phyloP scores from a whole-genome alignment of 2,888 invertebrate species.

The Stenchaetothrips biformis region DNA sequence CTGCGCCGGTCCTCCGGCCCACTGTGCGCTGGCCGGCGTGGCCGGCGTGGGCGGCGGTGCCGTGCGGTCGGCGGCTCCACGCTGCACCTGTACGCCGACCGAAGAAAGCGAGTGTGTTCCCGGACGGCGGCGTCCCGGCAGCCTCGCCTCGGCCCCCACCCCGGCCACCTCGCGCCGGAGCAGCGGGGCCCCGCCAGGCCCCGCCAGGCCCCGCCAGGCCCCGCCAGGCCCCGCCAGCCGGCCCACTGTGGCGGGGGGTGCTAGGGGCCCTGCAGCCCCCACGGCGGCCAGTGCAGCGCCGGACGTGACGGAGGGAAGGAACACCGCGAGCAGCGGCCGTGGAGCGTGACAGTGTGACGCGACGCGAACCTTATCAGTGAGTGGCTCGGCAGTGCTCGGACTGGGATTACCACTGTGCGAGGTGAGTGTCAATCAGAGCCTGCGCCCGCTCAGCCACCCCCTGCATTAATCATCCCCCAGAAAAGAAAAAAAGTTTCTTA shows the following conservation, averaged over 20 bases:
- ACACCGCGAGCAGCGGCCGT: neutral
- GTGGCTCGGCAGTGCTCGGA: neutral
- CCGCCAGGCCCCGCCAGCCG: neutral
- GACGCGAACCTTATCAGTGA: neutral
- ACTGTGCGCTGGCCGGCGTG: no score
- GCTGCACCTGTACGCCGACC: neutral
- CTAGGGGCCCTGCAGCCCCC: no score
- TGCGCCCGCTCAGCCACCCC: neutral
- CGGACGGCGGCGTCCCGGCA: neutral
- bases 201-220: neutral
- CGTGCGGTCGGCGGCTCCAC: no score
- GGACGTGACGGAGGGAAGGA: neutral
- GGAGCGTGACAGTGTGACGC: neutral
- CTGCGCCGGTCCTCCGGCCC: no score
- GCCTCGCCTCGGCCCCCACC: neutral
- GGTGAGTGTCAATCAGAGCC: neutral
- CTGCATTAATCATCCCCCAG: neutral
- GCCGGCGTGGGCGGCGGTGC: no score
- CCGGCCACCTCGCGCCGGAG: neutral
- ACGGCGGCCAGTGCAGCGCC: neutral
- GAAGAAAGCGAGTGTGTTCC: slow-evolving; percentile 19
- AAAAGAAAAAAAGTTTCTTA: neutral
- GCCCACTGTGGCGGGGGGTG: neutral
- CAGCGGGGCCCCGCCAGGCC: neutral
- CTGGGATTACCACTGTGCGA: slow-evolving; percentile 10